Conservation (phyloP, 92 coral and sea anemone species). For the Nematostella vectensis region DNA sequence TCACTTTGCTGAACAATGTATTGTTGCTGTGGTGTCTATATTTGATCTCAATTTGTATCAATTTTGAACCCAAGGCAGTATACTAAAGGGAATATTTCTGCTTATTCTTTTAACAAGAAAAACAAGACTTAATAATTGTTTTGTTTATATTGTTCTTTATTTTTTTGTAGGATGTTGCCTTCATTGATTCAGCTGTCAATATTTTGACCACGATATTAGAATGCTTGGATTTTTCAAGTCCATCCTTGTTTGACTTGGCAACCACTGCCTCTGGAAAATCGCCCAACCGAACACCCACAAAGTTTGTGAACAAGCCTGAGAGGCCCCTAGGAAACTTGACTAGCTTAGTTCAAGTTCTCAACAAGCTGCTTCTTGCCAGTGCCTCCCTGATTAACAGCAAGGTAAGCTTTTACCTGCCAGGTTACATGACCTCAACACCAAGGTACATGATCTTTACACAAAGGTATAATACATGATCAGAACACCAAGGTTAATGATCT, state of each 20-base stretch:
- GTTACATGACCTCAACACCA: no score
- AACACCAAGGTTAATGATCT: no score
- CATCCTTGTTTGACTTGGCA: conserved; percentile 43
- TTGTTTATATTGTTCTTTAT: neutral
- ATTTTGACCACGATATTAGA: conserved; percentile 52
- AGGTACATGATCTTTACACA: no score
- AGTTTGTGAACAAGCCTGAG: conserved; percentile 42
- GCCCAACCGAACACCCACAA: conserved; percentile 57
- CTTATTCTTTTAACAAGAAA: no score
- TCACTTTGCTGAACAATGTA: no score
- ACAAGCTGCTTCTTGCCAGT: conserved; percentile 48
- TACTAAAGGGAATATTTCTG: no score
- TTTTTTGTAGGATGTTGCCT: conserved; percentile 54
- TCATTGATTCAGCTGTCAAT: conserved; percentile 52
- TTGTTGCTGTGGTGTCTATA: no score
- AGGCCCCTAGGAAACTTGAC: conserved; percentile 73
- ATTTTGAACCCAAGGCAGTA: no score
- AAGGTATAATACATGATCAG: no score
- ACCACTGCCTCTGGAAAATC: conserved; percentile 51
- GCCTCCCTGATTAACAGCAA: conserved; percentile 26
- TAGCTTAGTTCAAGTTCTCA: conserved; percentile 45
- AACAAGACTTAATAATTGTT: no score
- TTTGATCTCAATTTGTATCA: no score
- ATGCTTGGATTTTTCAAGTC: conserved; percentile 72
- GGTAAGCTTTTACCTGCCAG: conserved; percentile 17